Evolutionary conservation across 2,113 vertebrate genomes (phyloP).

Genomic region (Catharus fuscescens): DNA sequence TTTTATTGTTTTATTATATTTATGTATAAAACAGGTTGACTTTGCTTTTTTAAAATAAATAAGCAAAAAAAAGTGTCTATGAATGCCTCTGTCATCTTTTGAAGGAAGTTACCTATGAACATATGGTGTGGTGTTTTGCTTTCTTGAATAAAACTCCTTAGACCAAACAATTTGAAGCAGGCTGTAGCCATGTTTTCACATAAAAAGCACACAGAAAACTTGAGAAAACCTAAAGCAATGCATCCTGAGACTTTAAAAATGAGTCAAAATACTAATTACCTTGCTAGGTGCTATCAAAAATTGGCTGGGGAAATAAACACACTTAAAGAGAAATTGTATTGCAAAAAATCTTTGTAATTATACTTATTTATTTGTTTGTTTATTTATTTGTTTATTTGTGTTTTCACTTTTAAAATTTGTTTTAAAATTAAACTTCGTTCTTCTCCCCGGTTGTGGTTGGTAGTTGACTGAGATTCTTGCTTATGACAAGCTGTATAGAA

Average conservation of each 20-base stretch:
- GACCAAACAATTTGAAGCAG: constrained; percentile 28
- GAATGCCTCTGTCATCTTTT: constrained; percentile 87
- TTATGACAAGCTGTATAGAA: neutral
- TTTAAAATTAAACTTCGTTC: neutral
- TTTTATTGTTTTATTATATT: constrained; percentile 78
- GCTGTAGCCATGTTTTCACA: constrained; percentile 5
- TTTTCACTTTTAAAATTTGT: neutral
- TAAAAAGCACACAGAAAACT: neutral
- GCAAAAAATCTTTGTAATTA: neutral
- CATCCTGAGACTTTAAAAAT: neutral
- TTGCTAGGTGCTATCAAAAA: neutral
- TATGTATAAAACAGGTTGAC: constrained; percentile 81
- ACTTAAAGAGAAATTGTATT: neutral
- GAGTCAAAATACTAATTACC: neutral
- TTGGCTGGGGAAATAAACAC: neutral
- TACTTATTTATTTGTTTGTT: neutral
- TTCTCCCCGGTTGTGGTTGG: accelerated
- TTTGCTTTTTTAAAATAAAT: constrained; percentile 83
- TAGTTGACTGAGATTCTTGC: neutral
- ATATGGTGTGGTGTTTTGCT: neutral
- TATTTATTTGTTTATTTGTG: neutral
- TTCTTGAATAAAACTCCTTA: constrained; percentile 29
- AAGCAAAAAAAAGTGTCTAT: constrained; percentile 80
- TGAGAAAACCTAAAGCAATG: neutral
- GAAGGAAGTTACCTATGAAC: constrained; percentile 58